Evolutionary conservation across 2,113 vertebrate species (phyloP), one percentile per base, ranked within the genome.

Genomic region (Ahaetulla prasina): DNA sequence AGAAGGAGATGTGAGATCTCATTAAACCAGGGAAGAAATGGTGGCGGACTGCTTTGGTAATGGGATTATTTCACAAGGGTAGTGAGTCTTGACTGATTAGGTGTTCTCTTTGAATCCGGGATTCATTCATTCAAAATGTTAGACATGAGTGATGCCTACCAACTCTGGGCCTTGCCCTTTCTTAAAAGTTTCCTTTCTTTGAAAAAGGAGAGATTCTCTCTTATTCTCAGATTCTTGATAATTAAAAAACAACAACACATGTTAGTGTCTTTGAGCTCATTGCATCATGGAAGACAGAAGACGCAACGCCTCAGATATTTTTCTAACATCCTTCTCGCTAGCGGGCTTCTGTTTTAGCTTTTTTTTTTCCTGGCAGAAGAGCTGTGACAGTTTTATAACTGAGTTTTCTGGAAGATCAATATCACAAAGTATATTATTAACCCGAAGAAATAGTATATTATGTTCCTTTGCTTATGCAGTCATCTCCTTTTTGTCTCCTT

Each of bases 11-110:
- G 57, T 47, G 35, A 8, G 54, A 91, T 95, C 94, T 90, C 35
- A 85, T 92, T 91, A 93, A 92, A 68, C 89, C 84, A 92, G 94
- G 93, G 88, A 85, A 87, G 93, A 95, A 95, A 93, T 35, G 87
- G 45, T 74, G 74, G 43, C 50, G 20, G 47, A 93, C 49, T 47
- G 25, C 93, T 88, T 87, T 27, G 35, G 7, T 43, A 27, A 88
- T 52, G 87, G 30, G 49, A 14, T 25, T 30, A 25, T 86, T 85
- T 35, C 89, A 27, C 18, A 88, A 63, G 60, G 49, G 57, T 60
- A n/a, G 74, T 45, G 84, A 35, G 53, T n/a, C 18, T 16, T 85
- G 35, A 80, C 35, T 43, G 74, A 80, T 22, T 80, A 22, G 63
- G 0, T 43, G 8, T 43, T 35, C 74, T 22, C 3, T 39, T 80